Base-by-base conservation (phyloP, 1,140 invertebrate genomes). In the Diabrotica virgifera region DNA sequence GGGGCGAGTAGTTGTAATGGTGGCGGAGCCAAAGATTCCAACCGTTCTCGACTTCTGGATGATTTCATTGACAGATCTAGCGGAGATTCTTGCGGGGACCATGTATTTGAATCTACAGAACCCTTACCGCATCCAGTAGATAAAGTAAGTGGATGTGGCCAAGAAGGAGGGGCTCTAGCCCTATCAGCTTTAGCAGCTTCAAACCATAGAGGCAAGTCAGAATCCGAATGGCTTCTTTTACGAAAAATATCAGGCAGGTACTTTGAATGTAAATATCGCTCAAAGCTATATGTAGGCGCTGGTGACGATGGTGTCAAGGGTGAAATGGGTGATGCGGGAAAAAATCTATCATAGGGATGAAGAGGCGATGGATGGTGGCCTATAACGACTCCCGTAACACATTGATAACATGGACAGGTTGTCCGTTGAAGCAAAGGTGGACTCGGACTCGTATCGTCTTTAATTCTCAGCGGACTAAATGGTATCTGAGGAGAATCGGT, bases 61-160 rank as follows among this genome's bases (percentile, higher is more conserved):
- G 82, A 83, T 71, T 90, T 91, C 77, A 94, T 84, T 2, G 92
- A 94, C 5, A 96, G 80, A 78, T 96, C 94, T 24, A 96, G 78
- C 0, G 94, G 94, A 10, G 85, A 91, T 60, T 96, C 93, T 77
- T 95, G 92, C 0, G 88, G 81, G 36, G 84, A 82, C 52, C 79
- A 75, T 63, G 80, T 61, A 8, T 78, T 73, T 8, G 74, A 70
- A n/a, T 75, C 69, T 24, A 76, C 60, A 5, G 74, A 77, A 2
- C 73, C 69, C 13, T 75, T 65, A 40, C 66, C 74, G 36, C 74
- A 75, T 9, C 74, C 74, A n/a, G 77, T 77, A 9, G 76, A 76
- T 0, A 81, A 75, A 52, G 77, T 79, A 1, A 80, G 74, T 13
- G 81, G 77, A 68, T 72, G 77, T 5, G 77, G 72, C 72, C 71